Evolutionary conservation across 1,140 invertebrate species (phyloP).

Genomic region (Latrodectus geometricus): DNA sequence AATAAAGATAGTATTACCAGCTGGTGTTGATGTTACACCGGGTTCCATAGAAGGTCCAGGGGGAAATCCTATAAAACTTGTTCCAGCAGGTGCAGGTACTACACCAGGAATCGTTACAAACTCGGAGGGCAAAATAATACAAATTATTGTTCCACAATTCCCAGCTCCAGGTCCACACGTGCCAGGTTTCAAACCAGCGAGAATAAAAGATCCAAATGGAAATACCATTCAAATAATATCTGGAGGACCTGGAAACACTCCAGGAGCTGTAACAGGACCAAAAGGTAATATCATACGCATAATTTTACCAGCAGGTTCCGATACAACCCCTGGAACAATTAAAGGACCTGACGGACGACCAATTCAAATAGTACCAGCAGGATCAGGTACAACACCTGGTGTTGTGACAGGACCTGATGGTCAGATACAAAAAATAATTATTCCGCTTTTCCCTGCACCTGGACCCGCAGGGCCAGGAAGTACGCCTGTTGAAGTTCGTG

Average conservation of each 20-base stretch:
- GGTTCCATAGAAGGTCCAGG: no score
- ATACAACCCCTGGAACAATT: constrained; percentile 1
- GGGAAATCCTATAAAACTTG: no score
- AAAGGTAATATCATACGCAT: neutral
- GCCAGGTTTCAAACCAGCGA: neutral
- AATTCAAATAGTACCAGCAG: neutral
- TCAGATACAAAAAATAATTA: neutral
- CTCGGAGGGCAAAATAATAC: no score
- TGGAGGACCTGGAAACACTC: neutral
- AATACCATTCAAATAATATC: neutral
- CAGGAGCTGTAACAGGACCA: neutral
- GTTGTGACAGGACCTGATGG: constrained; percentile 4
- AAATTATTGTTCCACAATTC: no score
- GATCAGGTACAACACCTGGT: constrained; percentile 12
- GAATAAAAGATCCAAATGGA: neutral
- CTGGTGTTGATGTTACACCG: no score
- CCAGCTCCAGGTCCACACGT: no score
- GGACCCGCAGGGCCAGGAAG: neutral
- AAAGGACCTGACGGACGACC: neutral
- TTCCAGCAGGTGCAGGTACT: no score
- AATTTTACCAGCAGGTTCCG: neutral
- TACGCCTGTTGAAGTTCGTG: neutral
- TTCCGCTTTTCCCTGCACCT: neutral
- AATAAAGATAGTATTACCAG: no score
- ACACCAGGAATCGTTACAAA: no score